A percentile compares a stretch with the other conserved stretches of the same genome.
phyloP scores from a whole-genome alignment of 2,888 invertebrate species.

The Stegophylla sp. region DNA sequence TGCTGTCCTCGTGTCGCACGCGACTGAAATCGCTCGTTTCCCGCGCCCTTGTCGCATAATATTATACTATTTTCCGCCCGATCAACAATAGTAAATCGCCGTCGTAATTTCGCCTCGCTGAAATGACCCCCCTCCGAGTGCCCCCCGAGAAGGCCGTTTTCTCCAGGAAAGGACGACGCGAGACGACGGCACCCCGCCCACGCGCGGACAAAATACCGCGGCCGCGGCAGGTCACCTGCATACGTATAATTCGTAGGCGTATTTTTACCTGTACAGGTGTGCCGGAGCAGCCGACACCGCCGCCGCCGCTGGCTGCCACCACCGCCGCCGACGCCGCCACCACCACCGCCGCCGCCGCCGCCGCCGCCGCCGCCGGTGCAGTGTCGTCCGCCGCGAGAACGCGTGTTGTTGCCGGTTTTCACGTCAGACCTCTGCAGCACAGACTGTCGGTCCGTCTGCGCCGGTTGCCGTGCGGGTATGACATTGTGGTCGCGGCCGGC shows the following conservation, averaged over 20 bases:
- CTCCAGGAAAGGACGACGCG: not conserved
- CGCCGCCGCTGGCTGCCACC: not conserved
- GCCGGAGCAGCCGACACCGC: not conserved
- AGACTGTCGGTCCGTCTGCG: slow-evolving; percentile 45
- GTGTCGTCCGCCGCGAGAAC: not conserved
- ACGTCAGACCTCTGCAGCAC: slow-evolving; percentile 54
- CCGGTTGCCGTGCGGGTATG: slow-evolving; percentile 26
- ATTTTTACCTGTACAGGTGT: slow-evolving; percentile 21
- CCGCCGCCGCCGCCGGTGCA: not conserved
- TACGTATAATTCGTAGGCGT: not conserved
- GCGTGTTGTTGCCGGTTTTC: slow-evolving; percentile 18
- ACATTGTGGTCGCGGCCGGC: slow-evolving; percentile 14
- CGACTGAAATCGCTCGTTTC: too few species aligned
- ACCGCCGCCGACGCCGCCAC: not conserved
- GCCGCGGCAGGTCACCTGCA: not conserved
- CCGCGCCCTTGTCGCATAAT: too few species aligned
- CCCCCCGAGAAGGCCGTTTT: too few species aligned
- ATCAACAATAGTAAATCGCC: too few species aligned
- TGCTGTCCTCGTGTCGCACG: too few species aligned
- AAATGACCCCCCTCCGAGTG: too few species aligned
- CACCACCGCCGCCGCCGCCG: not conserved
- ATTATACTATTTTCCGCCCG: too few species aligned
- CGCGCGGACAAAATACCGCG: not conserved
- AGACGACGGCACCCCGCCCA: not conserved
- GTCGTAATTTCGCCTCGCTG: too few species aligned